Percentiles rank a stretch among this genome's conserved stretches.
Conservation (phyloP, 1,140 invertebrate species). For the Drosophila punjabiensis region DNA sequence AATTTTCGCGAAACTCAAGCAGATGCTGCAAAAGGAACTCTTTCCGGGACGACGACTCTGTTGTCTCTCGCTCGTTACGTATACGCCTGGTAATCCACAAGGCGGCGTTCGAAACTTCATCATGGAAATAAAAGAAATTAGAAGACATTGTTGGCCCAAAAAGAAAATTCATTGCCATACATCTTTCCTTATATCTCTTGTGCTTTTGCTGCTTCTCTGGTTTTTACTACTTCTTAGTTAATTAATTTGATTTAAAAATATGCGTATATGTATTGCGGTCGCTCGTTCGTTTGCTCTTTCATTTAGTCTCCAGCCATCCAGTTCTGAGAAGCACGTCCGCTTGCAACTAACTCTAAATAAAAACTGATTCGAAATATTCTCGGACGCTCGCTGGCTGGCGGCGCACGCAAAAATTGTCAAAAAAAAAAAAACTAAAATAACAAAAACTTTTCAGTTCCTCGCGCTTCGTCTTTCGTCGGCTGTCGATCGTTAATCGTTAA, state of each 20-base stretch:
- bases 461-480: constrained; percentile 30
- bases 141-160: neutral
- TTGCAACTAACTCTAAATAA: constrained; percentile 84
- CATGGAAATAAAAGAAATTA: constrained; percentile 37
- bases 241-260: constrained; percentile 80
- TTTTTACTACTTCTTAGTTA: constrained; percentile 70
- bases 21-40: constrained; percentile 37
- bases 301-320: constrained; percentile 85
- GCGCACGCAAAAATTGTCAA: constrained; percentile 71
- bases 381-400: constrained; percentile 21
- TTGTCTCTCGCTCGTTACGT: constrained; percentile 50
- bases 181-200: constrained; percentile 19
- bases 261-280: constrained; percentile 72
- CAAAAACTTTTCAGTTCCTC: constrained; percentile 39
- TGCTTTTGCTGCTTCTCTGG: constrained; percentile 68
- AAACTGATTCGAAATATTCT: constrained; percentile 73
- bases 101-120: constrained; percentile 67
- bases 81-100: constrained; percentile 85
- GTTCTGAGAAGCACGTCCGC: constrained; percentile 80
- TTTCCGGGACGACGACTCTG: neutral
- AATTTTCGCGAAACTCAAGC: constrained; percentile 52
- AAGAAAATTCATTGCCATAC: constrained; percentile 23
- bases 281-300: constrained; percentile 69
- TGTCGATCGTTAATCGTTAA: constrained; percentile 58
- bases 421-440: constrained; percentile 13